Percentiles rank a stretch among this genome's conserved stretches.
These are phyloP conservation scores for Cebidichthys violaceus DNA, from an alignment of 2,113 vertebrate genomes.

Conservation along the genomic window DNA sequence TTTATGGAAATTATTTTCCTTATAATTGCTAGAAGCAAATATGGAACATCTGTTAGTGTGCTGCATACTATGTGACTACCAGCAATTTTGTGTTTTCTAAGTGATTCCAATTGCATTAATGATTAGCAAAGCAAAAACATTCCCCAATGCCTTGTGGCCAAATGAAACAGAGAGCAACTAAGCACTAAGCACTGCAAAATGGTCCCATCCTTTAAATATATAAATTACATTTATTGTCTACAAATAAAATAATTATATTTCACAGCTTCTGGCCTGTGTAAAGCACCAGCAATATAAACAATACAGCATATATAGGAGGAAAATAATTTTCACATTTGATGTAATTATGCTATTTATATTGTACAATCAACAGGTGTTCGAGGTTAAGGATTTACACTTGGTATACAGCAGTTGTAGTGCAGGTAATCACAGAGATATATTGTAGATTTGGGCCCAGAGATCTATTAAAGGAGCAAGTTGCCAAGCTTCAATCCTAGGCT, in stretches of 20 bases:
- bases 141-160: slow-evolving; percentile 12
- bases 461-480: background rate
- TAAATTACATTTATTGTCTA: slow-evolving; percentile 40
- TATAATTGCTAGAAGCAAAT: slow-evolving; percentile 29
- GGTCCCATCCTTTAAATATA: slow-evolving; percentile 44
- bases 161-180: slow-evolving; percentile 31
- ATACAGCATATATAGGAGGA: background rate
- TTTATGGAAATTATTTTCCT: slow-evolving; percentile 17
- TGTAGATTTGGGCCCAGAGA: slow-evolving; percentile 1
- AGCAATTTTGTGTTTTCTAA: slow-evolving; percentile 25
- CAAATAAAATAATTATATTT: slow-evolving; percentile 25
- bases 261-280: slow-evolving; percentile 2
- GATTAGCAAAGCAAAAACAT: slow-evolving; percentile 23
- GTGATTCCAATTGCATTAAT: slow-evolving; percentile 27
- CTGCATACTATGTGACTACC: background rate
- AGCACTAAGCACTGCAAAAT: slow-evolving; percentile 22
- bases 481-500: background rate
- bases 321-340: slow-evolving; percentile 6
- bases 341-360: slow-evolving; percentile 1
- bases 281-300: slow-evolving; percentile 2
- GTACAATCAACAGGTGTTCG: slow-evolving; percentile 14
- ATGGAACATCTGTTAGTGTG: slow-evolving; percentile 21
- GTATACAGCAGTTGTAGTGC: background rate
- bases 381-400: background rate
- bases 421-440: background rate